A percentile compares a stretch with the other conserved stretches of the same genome.
These are phyloP conservation scores for Quiscalus mexicanus DNA, from an alignment of 2,113 vertebrate species.

Conservation along the genomic window DNA sequence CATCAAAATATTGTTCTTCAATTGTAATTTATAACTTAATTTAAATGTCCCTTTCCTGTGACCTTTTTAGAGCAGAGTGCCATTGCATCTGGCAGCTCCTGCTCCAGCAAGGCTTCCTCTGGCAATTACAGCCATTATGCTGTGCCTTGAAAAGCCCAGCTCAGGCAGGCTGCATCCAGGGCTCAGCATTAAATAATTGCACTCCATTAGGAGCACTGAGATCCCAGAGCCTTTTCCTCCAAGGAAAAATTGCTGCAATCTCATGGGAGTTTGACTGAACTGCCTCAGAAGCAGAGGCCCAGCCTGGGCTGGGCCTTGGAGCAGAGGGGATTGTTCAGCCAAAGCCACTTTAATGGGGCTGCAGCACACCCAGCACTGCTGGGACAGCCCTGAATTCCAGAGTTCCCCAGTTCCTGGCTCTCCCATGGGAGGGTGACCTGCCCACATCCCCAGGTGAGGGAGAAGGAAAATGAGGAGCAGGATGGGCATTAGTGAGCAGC, in stretches of 20 bases:
- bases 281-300: not conserved
- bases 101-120: constrained; percentile 63
- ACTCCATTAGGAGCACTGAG: constrained; percentile 38
- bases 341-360: accelerated
- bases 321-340: not conserved
- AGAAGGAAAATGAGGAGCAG: not conserved
- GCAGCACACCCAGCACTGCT: accelerated
- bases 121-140: constrained; percentile 72
- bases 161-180: not conserved
- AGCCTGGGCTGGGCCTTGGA: not conserved
- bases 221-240: constrained; percentile 1
- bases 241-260: not conserved
- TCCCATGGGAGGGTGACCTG: not conserved
- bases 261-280: not conserved
- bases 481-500: not conserved
- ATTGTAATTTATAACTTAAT: constrained; percentile 85
- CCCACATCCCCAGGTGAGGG: not conserved
- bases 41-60: constrained; percentile 78
- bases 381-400: not conserved
- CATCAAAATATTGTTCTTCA: constrained; percentile 86
- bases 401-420: not conserved
- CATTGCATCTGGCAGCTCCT: constrained; percentile 70
- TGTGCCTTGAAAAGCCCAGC: constrained; percentile 34
- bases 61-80: constrained; percentile 76
- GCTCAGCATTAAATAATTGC: constrained; percentile 58